These are phyloP conservation scores for Melieria omissa DNA, from an alignment of 2,888 invertebrate species.

Conservation along the genomic window DNA sequence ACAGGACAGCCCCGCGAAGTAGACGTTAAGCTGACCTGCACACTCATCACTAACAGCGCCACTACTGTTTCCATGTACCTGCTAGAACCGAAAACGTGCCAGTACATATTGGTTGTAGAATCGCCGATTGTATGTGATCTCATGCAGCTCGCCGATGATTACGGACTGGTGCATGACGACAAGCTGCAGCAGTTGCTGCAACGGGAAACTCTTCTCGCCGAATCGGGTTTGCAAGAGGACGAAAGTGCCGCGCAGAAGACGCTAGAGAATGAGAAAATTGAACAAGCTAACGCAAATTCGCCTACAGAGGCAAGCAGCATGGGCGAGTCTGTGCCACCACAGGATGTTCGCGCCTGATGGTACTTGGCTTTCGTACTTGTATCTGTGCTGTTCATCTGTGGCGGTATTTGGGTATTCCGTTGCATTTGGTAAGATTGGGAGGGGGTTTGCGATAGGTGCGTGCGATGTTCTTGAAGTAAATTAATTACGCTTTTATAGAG, in stretches of 20 bases:
- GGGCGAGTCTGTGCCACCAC: constrained; percentile 12
- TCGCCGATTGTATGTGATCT: constrained; percentile 91
- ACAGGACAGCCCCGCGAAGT: constrained; percentile 82
- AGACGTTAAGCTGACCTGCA: constrained; percentile 86
- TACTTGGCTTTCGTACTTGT: background rate
- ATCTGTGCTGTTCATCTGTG: too few species aligned
- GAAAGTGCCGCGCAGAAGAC: constrained; percentile 6
- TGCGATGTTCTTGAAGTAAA: background rate
- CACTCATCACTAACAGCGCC: constrained; percentile 71
- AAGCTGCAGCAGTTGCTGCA: constrained; percentile 47
- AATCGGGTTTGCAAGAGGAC: constrained; percentile 6
- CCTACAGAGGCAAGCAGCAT: background rate
- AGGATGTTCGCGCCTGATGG: constrained; percentile 29
- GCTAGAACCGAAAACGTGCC: constrained; percentile 91
- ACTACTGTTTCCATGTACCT: constrained; percentile 89
- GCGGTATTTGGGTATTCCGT: background rate
- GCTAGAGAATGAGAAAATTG: background rate
- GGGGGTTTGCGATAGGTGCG: background rate
- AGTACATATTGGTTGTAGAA: constrained; percentile 95
- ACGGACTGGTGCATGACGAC: constrained; percentile 73
- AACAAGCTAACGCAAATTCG: background rate
- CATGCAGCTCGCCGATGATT: constrained; percentile 81
- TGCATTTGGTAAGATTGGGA: background rate
- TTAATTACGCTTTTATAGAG: background rate
- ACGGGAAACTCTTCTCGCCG: constrained; percentile 24